A percentile compares a stretch with the other conserved stretches of the same genome.
phyloP scores from a whole-genome alignment of 2,113 vertebrate species.

The Polyodon spathula region DNA sequence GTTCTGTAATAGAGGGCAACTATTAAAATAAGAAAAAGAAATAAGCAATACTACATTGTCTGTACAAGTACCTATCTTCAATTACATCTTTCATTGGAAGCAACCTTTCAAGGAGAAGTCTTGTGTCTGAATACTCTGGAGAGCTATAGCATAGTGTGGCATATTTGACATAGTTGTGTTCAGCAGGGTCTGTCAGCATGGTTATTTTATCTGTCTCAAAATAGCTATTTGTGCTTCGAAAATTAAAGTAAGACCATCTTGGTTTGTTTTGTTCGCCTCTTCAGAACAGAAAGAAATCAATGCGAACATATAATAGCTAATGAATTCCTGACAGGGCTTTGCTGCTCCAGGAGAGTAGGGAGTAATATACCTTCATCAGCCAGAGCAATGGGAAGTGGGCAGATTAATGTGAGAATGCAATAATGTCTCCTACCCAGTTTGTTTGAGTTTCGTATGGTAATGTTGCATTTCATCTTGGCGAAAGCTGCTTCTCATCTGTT shows the following conservation, averaged over 20 bases:
- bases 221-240: neutral
- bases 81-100: neutral
- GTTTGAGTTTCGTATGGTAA: too few species aligned
- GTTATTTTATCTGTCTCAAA: neutral
- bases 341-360: neutral
- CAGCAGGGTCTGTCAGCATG: neutral
- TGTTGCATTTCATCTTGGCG: too few species aligned
- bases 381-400: neutral
- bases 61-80: neutral
- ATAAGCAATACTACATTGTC: conserved; percentile 1
- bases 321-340: neutral
- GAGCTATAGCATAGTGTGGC: neutral
- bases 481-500: too few species aligned
- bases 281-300: neutral
- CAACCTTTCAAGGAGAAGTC: neutral
- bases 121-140: neutral
- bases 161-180: neutral
- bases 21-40: neutral
- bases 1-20: too few species aligned
- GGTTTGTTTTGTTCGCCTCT: neutral
- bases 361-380: neutral
- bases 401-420: too few species aligned
- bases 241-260: neutral
- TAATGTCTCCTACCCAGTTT: too few species aligned
- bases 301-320: neutral